Evolutionary conservation across 1,140 invertebrate genomes (phyloP).

Genomic region (Euborellia annulipes): DNA sequence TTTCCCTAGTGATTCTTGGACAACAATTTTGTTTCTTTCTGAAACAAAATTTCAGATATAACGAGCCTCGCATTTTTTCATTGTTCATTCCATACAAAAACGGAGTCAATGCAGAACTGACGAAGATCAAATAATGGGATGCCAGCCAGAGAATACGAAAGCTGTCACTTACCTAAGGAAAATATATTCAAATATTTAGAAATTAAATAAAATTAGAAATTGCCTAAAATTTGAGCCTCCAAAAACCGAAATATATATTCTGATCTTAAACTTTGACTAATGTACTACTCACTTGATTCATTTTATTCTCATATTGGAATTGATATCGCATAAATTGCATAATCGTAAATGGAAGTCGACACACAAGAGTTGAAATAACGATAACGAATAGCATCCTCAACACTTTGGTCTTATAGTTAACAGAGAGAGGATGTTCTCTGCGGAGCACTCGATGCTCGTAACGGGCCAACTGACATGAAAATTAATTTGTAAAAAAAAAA

Average conservation of each 20-base stretch:
- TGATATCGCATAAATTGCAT: conserved; percentile 43
- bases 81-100: conserved; percentile 57
- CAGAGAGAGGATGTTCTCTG: conserved; percentile 33
- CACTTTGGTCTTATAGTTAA: conserved; percentile 44
- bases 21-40: too few species aligned
- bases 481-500: not conserved
- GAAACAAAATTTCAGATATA: too few species aligned
- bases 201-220: not conserved
- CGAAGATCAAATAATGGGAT: conserved; percentile 47
- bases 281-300: conserved; percentile 20
- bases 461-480: conserved; percentile 30
- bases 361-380: conserved; percentile 43
- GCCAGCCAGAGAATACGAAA: conserved; percentile 42
- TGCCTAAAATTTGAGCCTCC: too few species aligned
- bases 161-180: conserved; percentile 29
- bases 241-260: not conserved
- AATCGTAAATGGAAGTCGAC: conserved; percentile 50
- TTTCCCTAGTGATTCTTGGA: too few species aligned
- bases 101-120: conserved; percentile 56
- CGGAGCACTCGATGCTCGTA: conserved; percentile 37
- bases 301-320: conserved; percentile 22
- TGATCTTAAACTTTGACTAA: conserved; percentile 12
- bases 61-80: conserved; percentile 43
- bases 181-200: too few species aligned
- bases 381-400: conserved; percentile 52